These are phyloP conservation scores for Strix uralensis DNA, from an alignment of 2,113 vertebrate genomes.

Conservation along the genomic window DNA sequence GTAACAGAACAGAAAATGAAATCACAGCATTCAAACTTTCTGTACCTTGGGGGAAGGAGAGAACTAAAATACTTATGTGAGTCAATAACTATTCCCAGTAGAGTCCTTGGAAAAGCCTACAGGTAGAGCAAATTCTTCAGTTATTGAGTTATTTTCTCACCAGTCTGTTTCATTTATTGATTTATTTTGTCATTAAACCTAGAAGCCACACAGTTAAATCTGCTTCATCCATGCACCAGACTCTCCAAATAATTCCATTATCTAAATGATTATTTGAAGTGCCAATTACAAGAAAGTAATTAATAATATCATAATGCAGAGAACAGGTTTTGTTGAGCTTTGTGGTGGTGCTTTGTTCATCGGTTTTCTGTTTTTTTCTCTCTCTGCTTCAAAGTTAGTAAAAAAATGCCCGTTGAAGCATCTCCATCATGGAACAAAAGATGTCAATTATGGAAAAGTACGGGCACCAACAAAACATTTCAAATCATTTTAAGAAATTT, in stretches of 20 bases:
- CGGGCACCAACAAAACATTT: constrained; percentile 63
- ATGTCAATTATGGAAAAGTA: constrained; percentile 45
- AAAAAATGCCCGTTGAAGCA: background rate
- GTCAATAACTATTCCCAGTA: constrained; percentile 69
- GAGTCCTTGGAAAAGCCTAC: constrained; percentile 64
- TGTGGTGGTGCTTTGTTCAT: constrained; percentile 23
- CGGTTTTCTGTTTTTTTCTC: constrained; percentile 27
- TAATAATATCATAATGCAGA: constrained; percentile 58
- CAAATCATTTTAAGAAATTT: constrained; percentile 69
- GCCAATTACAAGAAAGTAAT: constrained; percentile 70
- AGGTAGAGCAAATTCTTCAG: constrained; percentile 54
- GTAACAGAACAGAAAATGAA: constrained; percentile 62
- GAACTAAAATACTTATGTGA: constrained; percentile 60
- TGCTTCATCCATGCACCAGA: constrained; percentile 30
- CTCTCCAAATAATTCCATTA: constrained; percentile 61
- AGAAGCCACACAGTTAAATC: constrained; percentile 46
- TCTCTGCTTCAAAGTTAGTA: background rate
- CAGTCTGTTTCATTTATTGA: constrained; percentile 74
- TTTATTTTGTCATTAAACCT: constrained; percentile 71
- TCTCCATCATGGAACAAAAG: constrained; percentile 41
- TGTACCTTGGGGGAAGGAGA: constrained; percentile 12
- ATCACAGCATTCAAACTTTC: constrained; percentile 58
- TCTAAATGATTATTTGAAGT: constrained; percentile 67
- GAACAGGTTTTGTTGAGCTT: constrained; percentile 4
- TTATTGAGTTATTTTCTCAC: constrained; percentile 74